These are phyloP conservation scores for Corydoras maculifer DNA, from an alignment of 2,113 vertebrate genomes.

Conservation along the genomic window DNA sequence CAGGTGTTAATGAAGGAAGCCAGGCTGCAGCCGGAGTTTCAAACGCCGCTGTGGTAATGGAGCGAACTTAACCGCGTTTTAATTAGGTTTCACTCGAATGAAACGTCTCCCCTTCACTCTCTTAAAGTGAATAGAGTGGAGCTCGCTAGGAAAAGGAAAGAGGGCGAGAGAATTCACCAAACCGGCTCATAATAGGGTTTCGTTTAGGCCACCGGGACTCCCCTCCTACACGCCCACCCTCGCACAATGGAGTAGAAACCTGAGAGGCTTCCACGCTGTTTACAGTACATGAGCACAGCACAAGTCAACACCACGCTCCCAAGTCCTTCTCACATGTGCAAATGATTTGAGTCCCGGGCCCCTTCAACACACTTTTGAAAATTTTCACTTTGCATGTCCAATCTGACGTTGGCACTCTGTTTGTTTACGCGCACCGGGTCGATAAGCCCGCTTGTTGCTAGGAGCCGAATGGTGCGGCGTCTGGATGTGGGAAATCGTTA, in stretches of 20 bases:
- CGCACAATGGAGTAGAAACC: slow-evolving; percentile 19
- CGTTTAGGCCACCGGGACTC: slow-evolving; percentile 16
- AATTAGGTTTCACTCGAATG: slow-evolving; percentile 47
- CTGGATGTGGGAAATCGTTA: slow-evolving; percentile 31
- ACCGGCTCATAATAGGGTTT: slow-evolving; percentile 29
- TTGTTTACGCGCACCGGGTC: slow-evolving; percentile 2
- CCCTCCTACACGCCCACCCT: slow-evolving; percentile 54
- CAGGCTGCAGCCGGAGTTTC: slow-evolving; percentile 35
- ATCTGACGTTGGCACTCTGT: slow-evolving; percentile 13
- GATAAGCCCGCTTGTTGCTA: slow-evolving; percentile 25
- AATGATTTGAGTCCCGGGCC: slow-evolving; percentile 14
- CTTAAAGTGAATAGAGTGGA: slow-evolving; percentile 38
- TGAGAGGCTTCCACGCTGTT: slow-evolving; percentile 28
- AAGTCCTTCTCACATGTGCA: slow-evolving; percentile 34
- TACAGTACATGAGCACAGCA: slow-evolving; percentile 31
- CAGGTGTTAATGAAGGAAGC: slow-evolving; percentile 44
- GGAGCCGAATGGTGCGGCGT: slow-evolving; percentile 15
- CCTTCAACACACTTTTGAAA: slow-evolving; percentile 26
- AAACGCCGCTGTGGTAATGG: slow-evolving; percentile 41
- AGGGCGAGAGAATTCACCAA: slow-evolving; percentile 25
- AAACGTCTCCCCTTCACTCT: slow-evolving; percentile 36
- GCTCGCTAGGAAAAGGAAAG: slow-evolving; percentile 8
- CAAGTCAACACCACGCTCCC: slow-evolving; percentile 17
- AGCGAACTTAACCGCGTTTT: slow-evolving; percentile 49
- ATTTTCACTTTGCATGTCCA: slow-evolving; percentile 28